A percentile compares a stretch with the other conserved stretches of the same genome.
phyloP scores from a whole-genome alignment of 2,888 invertebrate species.

The Acleris emargana region DNA sequence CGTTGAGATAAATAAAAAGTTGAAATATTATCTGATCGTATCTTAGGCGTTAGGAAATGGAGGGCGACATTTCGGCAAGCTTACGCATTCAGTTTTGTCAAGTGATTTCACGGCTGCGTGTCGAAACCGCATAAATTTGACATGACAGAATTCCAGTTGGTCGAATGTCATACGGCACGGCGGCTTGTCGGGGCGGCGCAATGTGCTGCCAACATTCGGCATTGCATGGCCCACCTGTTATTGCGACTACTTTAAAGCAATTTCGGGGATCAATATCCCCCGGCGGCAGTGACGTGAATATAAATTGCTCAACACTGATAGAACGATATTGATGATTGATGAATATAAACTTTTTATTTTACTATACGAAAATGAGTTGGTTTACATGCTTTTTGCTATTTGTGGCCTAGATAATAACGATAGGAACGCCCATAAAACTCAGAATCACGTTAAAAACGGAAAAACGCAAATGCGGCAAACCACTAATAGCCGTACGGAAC shows the following conservation, averaged over 20 bases:
- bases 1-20: slow-evolving; percentile 33
- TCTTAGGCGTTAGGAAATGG: slow-evolving; percentile 49
- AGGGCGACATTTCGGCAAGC: slow-evolving; percentile 54
- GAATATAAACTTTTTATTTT: no score
- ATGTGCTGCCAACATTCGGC: slow-evolving; percentile 51
- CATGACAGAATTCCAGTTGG: slow-evolving; percentile 60
- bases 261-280: slow-evolving; percentile 25
- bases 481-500: slow-evolving; percentile 20
- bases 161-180: slow-evolving; percentile 44
- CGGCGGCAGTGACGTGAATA: not conserved
- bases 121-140: slow-evolving; percentile 58
- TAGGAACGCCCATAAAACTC: slow-evolving; percentile 23
- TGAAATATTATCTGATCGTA: slow-evolving; percentile 14
- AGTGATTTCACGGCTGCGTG: slow-evolving; percentile 46
- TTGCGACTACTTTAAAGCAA: slow-evolving; percentile 25
- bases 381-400: no score
- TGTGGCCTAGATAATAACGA: slow-evolving; percentile 12
- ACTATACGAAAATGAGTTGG: no score
- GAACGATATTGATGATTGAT: no score
- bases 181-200: slow-evolving; percentile 31
- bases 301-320: no score
- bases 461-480: slow-evolving; percentile 31
- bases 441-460: slow-evolving; percentile 24
- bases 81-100: slow-evolving; percentile 51
- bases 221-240: slow-evolving; percentile 52